Evolutionary conservation across 2,888 invertebrate species (phyloP), one percentile per base, ranked within the genome.

Genomic region (Limnephilus rhombicus): DNA sequence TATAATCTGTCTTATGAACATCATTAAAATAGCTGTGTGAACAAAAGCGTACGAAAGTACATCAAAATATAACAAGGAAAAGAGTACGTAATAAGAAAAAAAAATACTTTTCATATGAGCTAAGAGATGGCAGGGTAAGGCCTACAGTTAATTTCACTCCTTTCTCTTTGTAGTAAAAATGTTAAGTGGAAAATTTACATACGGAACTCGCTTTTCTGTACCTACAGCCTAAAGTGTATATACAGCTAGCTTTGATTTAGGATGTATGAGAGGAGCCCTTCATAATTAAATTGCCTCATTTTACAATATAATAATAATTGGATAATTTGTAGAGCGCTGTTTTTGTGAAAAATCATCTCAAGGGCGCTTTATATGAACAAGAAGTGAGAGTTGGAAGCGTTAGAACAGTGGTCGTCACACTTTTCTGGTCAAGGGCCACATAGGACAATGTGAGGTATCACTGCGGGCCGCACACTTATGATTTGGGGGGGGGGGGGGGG

Each of bases 101-200:
- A 83, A 83, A 31, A 7, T 83, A 83, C 24, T 34, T 82, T 82
- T 18, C 9, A 37, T 7, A 83, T 11, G 2, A 24, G 37, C 34
- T 34, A 24, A 34, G 34, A 83, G 83, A 37, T 41, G 37, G 37
- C 37, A 83, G 18, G 31, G 18, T 83, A 24, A 24, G 68, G 34
- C 83, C 37, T 34, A 34, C 83, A 83, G 37, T 83, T 83, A 31
- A 83, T 83, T 37, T 83, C 83, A 83, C 83, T 83, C 83, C 18
- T 41, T 83, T 83, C 83, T 34, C 68, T 68, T 34, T 41, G 83
- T 24, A 34, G 34, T 41, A 83, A 83, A 83, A 83, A 83, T 83
- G 83, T 24, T 24, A 37, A 83, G 83, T 34, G 18, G 34, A 34
- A 83, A 83, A 83, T 34, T 83, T 34, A 34, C 83, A 82, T 82